A percentile compares a stretch with the other conserved stretches of the same genome.
Conservation (phyloP, 2,113 vertebrate genomes). For the Oriolus oriolus region DNA sequence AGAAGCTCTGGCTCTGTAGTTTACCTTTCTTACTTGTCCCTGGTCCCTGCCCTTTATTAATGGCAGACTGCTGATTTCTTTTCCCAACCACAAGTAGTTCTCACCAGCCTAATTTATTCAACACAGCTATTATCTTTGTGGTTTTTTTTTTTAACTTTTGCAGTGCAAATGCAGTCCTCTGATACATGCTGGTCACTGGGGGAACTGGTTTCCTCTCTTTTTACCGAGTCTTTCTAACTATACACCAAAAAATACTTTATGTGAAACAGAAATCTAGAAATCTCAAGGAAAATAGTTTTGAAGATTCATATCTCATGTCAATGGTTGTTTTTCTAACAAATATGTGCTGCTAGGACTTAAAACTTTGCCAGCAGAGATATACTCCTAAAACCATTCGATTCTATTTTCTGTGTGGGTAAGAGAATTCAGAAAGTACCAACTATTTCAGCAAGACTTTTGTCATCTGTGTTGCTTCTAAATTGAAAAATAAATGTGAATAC, state of each 20-base stretch:
- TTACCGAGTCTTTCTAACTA: not conserved
- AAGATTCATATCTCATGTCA: not conserved
- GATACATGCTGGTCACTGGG: not conserved
- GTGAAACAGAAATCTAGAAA: not conserved
- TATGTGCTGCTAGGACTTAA: not conserved
- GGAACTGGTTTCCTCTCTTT: not conserved
- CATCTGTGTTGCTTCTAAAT: not conserved
- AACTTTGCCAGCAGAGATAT: not conserved
- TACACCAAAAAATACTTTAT: not conserved
- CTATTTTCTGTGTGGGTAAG: not conserved
- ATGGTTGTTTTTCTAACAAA: not conserved
- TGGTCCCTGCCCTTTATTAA: not conserved
- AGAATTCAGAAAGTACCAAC: not conserved
- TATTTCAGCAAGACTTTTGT: not conserved
- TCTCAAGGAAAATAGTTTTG: not conserved
- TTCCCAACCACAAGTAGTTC: not conserved
- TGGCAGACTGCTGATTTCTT: not conserved
- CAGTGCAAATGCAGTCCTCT: not conserved
- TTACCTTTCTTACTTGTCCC: not conserved
- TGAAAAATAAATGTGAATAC: not conserved
- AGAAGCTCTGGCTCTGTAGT: not conserved
- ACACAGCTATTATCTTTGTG: not conserved
- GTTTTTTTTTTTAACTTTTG: not conserved
- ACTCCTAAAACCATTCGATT: not conserved
- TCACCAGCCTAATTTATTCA: not conserved